Evolutionary conservation across 2,113 vertebrate genomes (phyloP).

Genomic region (Esox niger): DNA sequence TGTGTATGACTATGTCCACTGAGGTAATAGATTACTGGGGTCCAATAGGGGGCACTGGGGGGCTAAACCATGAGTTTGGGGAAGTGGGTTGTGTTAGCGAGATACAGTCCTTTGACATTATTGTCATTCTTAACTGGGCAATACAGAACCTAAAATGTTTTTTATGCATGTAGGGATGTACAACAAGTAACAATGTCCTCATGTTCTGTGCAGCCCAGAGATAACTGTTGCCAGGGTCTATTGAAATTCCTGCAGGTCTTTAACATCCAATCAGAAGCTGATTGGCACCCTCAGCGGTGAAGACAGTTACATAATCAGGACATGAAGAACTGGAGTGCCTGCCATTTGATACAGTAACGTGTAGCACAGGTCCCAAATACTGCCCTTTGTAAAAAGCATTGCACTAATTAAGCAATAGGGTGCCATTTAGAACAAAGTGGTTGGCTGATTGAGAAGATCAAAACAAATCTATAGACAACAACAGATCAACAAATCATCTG

Average conservation of each 20-base stretch:
- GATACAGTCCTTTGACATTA: conserved; percentile 24
- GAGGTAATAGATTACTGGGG: conserved; percentile 64
- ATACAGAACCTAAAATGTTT: conserved; percentile 18
- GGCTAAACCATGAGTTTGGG: conserved; percentile 61
- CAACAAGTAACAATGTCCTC: conserved; percentile 26
- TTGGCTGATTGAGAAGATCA: too few relatives aligned
- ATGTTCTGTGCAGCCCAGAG: conserved; percentile 24
- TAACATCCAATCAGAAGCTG: conserved; percentile 64
- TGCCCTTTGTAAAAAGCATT: too few relatives aligned
- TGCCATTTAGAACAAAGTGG: too few relatives aligned
- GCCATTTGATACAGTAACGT: conserved; percentile 24
- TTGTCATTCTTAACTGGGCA: conserved; percentile 11
- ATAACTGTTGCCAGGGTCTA: conserved; percentile 38
- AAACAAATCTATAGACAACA: too few relatives aligned
- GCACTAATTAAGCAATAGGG: too few relatives aligned
- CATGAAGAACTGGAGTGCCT: conserved; percentile 49
- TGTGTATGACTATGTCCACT: conserved; percentile 18
- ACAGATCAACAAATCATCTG: too few relatives aligned
- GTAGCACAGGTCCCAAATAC: too few relatives aligned
- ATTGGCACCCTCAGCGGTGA: conserved; percentile 63
- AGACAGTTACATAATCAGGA: conserved; percentile 61
- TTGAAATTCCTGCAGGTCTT: conserved; percentile 47
- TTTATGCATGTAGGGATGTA: conserved; percentile 26
- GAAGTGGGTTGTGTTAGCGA: conserved; percentile 21
- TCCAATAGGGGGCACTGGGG: conserved; percentile 76